phyloP scores from a whole-genome alignment of 2,888 invertebrate genomes.

The Melangyna quadrimaculata region DNA sequence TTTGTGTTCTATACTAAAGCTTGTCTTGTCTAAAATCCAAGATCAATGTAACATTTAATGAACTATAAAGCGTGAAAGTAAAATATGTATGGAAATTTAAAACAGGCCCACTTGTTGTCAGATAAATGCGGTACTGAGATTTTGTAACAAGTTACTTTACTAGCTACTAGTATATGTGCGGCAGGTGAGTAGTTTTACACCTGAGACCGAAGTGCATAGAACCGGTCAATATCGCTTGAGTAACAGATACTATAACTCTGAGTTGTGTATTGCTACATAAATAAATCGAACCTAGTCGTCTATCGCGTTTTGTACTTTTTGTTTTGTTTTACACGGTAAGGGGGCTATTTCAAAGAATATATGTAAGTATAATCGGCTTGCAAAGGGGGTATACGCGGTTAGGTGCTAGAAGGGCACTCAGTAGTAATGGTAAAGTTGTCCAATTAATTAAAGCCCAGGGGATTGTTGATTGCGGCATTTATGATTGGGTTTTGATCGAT shows the following conservation, averaged over 20 bases:
- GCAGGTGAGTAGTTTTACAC: conserved; percentile 67
- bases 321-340: conserved; percentile 35
- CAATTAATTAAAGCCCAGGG: conserved; percentile 58
- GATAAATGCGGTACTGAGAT: background rate
- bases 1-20: too few relatives aligned
- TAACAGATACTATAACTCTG: conserved; percentile 36
- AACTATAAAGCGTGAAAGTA: too few relatives aligned
- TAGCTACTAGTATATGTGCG: conserved; percentile 13
- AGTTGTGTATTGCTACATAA: conserved; percentile 11
- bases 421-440: conserved; percentile 42
- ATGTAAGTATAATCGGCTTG: too few relatives aligned
- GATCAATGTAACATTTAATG: too few relatives aligned
- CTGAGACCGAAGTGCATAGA: conserved; percentile 51
- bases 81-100: too few relatives aligned
- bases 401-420: background rate
- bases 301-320: conserved; percentile 47
- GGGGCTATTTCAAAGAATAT: conserved; percentile 11
- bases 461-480: conserved; percentile 57
- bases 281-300: background rate
- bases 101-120: too few relatives aligned
- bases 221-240: conserved; percentile 54
- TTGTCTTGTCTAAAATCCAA: too few relatives aligned
- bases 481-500: conserved; percentile 59
- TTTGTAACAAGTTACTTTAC: conserved; percentile 9
- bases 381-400: background rate